Percentiles rank a stretch among this genome's conserved stretches.
phyloP scores from a whole-genome alignment of 1,140 invertebrate species.

The Doryteuthis pealeii region DNA sequence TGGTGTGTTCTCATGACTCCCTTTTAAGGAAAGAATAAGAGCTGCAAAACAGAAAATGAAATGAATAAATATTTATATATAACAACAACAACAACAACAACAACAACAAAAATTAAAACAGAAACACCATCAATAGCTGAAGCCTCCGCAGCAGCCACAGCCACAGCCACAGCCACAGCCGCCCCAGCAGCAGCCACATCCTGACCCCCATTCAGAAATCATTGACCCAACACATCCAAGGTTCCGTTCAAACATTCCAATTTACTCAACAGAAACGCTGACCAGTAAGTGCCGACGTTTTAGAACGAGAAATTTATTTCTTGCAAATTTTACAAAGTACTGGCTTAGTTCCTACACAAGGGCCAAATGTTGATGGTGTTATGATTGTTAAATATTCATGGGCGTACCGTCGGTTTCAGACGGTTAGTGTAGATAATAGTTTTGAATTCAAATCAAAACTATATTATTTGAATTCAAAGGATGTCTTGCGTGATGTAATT shows the following conservation, averaged over 20 bases:
- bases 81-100: not conserved
- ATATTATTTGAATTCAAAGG: too few species aligned
- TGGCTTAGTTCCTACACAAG: too few species aligned
- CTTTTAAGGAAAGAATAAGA: not conserved
- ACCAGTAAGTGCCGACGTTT: constrained; percentile 7
- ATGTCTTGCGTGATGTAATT: too few species aligned
- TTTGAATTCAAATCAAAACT: too few species aligned
- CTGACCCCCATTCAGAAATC: not conserved
- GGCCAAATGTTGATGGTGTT: too few species aligned
- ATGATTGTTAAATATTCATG: too few species aligned
- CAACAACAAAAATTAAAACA: not conserved
- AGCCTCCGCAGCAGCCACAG: constrained; percentile 7
- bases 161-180: not conserved
- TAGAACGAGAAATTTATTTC: not conserved
- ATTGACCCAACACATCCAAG: not conserved
- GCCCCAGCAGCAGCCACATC: not conserved
- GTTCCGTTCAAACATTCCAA: constrained; percentile 12
- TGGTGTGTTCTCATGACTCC: not conserved
- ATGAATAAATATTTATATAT: not conserved
- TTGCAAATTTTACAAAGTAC: too few species aligned
- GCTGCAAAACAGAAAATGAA: not conserved
- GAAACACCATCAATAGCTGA: not conserved
- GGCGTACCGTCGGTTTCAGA: too few species aligned
- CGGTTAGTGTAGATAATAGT: too few species aligned
- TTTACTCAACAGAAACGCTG: not conserved